Evolutionary conservation across 1,140 invertebrate genomes (phyloP).

Genomic region (Pogonus chalceus): DNA sequence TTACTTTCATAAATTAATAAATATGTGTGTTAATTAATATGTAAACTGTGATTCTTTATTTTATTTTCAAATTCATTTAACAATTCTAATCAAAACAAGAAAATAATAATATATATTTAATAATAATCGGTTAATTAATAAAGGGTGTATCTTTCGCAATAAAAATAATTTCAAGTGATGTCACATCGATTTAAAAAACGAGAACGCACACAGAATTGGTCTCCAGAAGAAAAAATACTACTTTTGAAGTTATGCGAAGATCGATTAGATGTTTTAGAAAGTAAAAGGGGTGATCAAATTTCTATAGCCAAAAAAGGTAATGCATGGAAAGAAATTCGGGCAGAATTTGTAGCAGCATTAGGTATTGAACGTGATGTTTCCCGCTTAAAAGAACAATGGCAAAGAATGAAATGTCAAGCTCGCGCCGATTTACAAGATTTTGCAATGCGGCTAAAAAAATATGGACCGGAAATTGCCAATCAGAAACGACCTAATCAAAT

Average conservation of each 20-base stretch:
- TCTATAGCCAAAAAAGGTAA: constrained; percentile 39
- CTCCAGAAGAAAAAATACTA: constrained; percentile 40
- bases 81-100: too few relatives aligned
- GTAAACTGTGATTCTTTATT: too few relatives aligned
- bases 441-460: not conserved
- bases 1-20: not conserved
- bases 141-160: not conserved
- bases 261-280: constrained; percentile 39
- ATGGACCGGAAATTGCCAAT: not conserved
- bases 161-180: not conserved
- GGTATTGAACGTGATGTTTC: constrained; percentile 40
- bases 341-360: constrained; percentile 37
- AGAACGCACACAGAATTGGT: constrained; percentile 44
- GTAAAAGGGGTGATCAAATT: constrained; percentile 40
- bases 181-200: constrained; percentile 33
- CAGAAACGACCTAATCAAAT: constrained; percentile 2
- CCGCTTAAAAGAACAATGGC: constrained; percentile 41
- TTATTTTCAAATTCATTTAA: too few relatives aligned
- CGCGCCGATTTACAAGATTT: not conserved
- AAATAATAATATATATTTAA: not conserved
- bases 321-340: constrained; percentile 41
- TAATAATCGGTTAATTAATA: not conserved
- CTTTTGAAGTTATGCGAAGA: constrained; percentile 38
- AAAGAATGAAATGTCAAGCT: constrained; percentile 37
- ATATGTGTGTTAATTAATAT: too few relatives aligned